Percentiles rank a stretch among this genome's conserved stretches.
phyloP scores from a whole-genome alignment of 2,888 invertebrate genomes.

The Eupithecia pulchellata region DNA sequence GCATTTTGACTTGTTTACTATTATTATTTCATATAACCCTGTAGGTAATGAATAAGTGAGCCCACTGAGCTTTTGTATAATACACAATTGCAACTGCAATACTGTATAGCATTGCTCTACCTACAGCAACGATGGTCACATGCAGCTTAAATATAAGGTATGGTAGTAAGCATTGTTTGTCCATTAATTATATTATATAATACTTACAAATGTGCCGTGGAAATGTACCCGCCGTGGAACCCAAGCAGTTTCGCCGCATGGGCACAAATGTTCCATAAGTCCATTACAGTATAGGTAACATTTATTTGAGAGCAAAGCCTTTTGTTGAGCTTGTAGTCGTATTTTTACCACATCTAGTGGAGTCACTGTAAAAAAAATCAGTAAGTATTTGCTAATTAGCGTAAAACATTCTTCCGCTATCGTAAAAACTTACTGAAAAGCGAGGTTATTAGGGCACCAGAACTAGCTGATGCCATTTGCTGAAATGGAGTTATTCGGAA shows the following conservation, averaged over 20 bases:
- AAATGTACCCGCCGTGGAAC: constrained; percentile 89
- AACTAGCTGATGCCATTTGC: constrained; percentile 94
- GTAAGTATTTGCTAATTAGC: neutral
- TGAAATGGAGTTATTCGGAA: constrained; percentile 92
- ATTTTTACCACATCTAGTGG: constrained; percentile 99
- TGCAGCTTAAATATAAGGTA: neutral
- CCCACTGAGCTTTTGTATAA: too few relatives aligned
- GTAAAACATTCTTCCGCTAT: constrained; percentile 1
- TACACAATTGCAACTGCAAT: too few relatives aligned
- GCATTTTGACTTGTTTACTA: neutral
- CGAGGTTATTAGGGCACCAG: constrained; percentile 95
- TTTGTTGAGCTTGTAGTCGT: constrained; percentile 97
- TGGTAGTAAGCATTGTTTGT: neutral
- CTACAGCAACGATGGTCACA: neutral
- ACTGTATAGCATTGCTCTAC: too few relatives aligned
- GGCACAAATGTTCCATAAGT: constrained; percentile 98
- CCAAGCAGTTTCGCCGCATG: constrained; percentile 89
- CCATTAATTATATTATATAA: constrained; percentile 2
- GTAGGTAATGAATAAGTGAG: neutral
- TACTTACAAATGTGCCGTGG: constrained; percentile 89
- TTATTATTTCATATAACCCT: neutral
- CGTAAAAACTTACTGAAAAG: constrained; percentile 89
- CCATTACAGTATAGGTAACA: constrained; percentile 99
- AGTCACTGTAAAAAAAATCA: constrained; percentile 89
- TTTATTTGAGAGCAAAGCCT: constrained; percentile 91